Percentiles rank a stretch among this genome's conserved stretches.
phyloP scores from a whole-genome alignment of 2,113 vertebrate genomes.

The Lathamus discolor region DNA sequence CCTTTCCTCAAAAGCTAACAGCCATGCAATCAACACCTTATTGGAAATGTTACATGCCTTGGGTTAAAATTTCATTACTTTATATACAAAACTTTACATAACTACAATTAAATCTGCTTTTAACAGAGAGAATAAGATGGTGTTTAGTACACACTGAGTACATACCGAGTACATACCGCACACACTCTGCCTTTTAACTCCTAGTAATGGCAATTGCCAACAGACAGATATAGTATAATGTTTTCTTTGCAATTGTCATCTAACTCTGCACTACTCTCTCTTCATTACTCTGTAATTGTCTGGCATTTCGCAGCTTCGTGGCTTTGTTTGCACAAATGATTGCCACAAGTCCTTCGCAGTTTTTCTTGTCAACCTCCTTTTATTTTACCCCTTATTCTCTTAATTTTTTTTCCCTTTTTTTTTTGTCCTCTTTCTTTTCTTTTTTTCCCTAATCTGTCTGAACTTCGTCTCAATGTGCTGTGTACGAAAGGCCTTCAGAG shows the following conservation, averaged over 20 bases:
- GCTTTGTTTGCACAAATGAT: conserved; percentile 68
- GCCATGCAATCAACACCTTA: background rate
- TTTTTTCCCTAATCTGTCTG: conserved; percentile 47
- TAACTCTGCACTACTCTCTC: conserved; percentile 36
- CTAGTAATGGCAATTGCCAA: background rate
- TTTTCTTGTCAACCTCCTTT: conserved; percentile 60
- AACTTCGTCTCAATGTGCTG: conserved; percentile 54
- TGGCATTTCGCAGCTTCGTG: conserved; percentile 62
- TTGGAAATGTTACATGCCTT: background rate
- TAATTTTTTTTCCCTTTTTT: background rate
- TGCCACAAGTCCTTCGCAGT: conserved; percentile 49
- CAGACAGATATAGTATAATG: background rate
- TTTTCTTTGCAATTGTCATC: conserved; percentile 48
- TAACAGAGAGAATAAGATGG: background rate
- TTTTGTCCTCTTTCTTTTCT: background rate
- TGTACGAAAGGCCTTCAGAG: conserved; percentile 64
- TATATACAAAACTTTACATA: background rate
- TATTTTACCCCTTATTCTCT: background rate
- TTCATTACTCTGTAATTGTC: conserved; percentile 71
- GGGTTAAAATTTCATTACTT: background rate
- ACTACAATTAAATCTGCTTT: background rate
- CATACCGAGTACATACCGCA: background rate
- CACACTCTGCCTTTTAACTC: conserved; percentile 18
- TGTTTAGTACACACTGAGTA: background rate
- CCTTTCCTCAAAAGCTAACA: background rate